phyloP scores from a whole-genome alignment of 2,888 invertebrate species.

The Acanthococcus lagerstroemiae region DNA sequence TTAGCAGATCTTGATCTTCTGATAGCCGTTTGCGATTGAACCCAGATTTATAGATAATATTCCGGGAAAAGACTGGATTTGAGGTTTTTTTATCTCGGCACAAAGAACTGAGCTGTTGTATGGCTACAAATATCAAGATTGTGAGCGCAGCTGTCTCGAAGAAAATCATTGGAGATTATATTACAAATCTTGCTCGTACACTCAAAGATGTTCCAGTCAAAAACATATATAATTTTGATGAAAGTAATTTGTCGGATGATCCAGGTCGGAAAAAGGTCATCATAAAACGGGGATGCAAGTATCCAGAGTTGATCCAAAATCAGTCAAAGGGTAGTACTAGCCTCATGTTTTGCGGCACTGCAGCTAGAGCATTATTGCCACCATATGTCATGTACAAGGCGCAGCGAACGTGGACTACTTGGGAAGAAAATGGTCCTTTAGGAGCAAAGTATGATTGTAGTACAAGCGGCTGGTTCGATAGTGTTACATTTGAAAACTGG shows the following conservation, averaged over 20 bases:
- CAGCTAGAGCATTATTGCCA: slow-evolving; percentile 39
- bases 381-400: slow-evolving; percentile 41
- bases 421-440: too few species aligned
- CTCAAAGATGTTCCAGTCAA: background rate
- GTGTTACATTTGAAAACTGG: slow-evolving; percentile 22
- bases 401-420: slow-evolving; percentile 37
- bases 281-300: slow-evolving; percentile 39
- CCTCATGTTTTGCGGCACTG: slow-evolving; percentile 40
- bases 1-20: background rate
- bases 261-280: background rate
- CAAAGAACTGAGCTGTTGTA: background rate
- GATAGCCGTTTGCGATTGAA: background rate
- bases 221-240: slow-evolving; percentile 22
- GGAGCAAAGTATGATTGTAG: slow-evolving; percentile 17
- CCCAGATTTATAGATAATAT: background rate
- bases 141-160: background rate
- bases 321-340: slow-evolving; percentile 39
- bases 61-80: background rate
- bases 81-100: background rate
- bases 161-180: background rate
- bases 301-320: slow-evolving; percentile 40
- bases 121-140: background rate
- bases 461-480: slow-evolving; percentile 32
- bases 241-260: slow-evolving; percentile 22
- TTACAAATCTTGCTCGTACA: background rate